Conservation (phyloP, 92 coral and sea anemone species). For the Hydrozoanthus gracilis region DNA sequence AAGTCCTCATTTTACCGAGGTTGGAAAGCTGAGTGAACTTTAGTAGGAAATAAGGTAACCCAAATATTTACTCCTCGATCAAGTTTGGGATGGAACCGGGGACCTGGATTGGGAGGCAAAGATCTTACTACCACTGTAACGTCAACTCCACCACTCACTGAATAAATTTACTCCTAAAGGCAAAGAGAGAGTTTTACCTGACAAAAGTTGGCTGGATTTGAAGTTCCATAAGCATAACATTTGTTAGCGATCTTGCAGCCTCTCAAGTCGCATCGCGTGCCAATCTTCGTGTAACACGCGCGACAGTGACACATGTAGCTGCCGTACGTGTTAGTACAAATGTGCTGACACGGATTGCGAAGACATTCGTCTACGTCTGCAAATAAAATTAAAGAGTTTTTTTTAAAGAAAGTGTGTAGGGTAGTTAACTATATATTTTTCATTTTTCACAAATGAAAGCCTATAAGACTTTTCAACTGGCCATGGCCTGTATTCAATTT, state of each 20-base stretch:
- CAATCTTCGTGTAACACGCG: slow-evolving; percentile 78
- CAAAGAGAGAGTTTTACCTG: slow-evolving; percentile 59
- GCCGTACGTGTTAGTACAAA: slow-evolving; percentile 69
- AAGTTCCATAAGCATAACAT: slow-evolving; percentile 66
- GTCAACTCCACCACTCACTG: neutral
- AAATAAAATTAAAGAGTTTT: neutral
- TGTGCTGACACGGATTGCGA: slow-evolving; percentile 72
- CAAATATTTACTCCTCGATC: no score
- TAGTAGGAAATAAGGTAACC: no score
- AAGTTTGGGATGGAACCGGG: no score
- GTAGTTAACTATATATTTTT: no score
- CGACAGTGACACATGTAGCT: slow-evolving; percentile 80
- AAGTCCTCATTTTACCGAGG: no score
- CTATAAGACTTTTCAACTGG: no score
- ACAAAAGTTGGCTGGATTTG: slow-evolving; percentile 72
- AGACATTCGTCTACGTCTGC: slow-evolving; percentile 78
- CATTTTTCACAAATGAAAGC: no score
- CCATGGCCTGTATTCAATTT: no score
- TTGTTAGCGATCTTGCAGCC: slow-evolving; percentile 65
- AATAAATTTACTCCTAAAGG: neutral
- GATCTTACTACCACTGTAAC: no score
- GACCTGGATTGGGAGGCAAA: no score
- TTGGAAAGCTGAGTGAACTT: no score
- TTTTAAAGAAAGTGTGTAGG: no score
- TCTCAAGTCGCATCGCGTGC: slow-evolving; percentile 71